Evolutionary conservation across 2,113 vertebrate genomes (phyloP).

Genomic region (Genyomyrus donnyi): DNA sequence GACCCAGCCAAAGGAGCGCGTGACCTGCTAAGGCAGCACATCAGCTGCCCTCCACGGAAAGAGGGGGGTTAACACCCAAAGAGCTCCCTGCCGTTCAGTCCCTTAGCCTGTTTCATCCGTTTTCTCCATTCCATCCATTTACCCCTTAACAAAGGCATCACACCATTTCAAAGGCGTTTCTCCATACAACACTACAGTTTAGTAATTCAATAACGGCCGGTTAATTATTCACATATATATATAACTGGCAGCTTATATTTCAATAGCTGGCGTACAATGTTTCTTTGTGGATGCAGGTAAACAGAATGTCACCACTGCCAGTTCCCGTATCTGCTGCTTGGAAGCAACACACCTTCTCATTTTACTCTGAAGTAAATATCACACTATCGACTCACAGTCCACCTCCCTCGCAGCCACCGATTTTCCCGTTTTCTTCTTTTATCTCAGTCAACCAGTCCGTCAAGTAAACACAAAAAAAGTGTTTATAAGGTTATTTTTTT

Average conservation of each 20-base stretch:
- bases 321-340: background rate
- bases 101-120: background rate
- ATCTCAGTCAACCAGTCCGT: background rate
- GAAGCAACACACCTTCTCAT: background rate
- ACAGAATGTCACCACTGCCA: background rate
- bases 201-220: background rate
- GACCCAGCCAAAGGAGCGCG: background rate
- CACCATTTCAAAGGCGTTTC: background rate
- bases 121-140: background rate
- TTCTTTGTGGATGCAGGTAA: background rate
- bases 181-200: background rate
- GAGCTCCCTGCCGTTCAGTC: background rate
- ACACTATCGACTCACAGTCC: background rate
- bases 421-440: background rate
- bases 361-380: background rate
- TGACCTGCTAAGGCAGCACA: background rate
- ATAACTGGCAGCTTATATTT: background rate
- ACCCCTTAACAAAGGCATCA: background rate
- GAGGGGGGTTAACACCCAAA: too few species aligned
- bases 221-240: background rate
- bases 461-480: background rate
- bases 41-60: background rate
- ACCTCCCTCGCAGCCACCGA: background rate
- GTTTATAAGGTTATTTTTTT: background rate
- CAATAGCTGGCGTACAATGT: background rate